These are phyloP conservation scores for Harpegnathos saltator DNA, from an alignment of 1,140 invertebrate genomes.

Conservation along the genomic window DNA sequence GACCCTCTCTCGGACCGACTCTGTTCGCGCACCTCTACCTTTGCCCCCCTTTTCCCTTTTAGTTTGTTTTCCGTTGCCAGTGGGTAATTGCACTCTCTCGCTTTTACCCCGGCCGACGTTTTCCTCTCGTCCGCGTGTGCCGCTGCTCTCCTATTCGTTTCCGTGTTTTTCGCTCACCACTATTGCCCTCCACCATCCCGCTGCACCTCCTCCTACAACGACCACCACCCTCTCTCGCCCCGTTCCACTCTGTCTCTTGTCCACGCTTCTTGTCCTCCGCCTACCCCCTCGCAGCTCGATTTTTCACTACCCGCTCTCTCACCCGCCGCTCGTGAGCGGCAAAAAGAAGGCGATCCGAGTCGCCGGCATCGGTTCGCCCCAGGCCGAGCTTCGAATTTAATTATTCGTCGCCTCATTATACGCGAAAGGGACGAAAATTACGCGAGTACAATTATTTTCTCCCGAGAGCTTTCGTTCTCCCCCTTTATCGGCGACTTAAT, in stretches of 20 bases:
- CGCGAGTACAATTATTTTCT: constrained; percentile 53
- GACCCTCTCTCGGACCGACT: constrained; percentile 14
- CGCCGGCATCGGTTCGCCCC: constrained; percentile 38
- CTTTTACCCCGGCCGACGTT: constrained; percentile 79
- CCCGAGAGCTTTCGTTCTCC: constrained; percentile 43
- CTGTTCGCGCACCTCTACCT: constrained; percentile 45
- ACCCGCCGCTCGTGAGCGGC: constrained; percentile 1
- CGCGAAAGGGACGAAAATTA: constrained; percentile 52
- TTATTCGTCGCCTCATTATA: constrained; percentile 60
- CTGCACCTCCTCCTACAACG: constrained; percentile 11
- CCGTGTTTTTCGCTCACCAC: constrained; percentile 75
- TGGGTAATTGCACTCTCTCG: constrained; percentile 83
- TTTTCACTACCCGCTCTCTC: constrained; percentile 36
- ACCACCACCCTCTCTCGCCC: constrained; percentile 13
- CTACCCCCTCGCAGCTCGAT: constrained; percentile 34
- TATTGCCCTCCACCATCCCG: no score
- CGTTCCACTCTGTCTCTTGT: constrained; percentile 56
- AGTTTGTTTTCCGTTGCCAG: constrained; percentile 82
- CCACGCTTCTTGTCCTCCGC: constrained; percentile 1
- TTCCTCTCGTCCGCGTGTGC: constrained; percentile 71
- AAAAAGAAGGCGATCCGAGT: constrained; percentile 19
- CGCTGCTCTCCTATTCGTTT: constrained; percentile 77
- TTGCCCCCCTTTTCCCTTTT: constrained; percentile 73
- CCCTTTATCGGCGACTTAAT: constrained; percentile 42
- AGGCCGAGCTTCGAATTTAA: constrained; percentile 58